A percentile compares a stretch with the other conserved stretches of the same genome.
Evolutionary conservation across 2,888 invertebrate genomes (phyloP).

Genomic region (Microctonus brassicae): DNA sequence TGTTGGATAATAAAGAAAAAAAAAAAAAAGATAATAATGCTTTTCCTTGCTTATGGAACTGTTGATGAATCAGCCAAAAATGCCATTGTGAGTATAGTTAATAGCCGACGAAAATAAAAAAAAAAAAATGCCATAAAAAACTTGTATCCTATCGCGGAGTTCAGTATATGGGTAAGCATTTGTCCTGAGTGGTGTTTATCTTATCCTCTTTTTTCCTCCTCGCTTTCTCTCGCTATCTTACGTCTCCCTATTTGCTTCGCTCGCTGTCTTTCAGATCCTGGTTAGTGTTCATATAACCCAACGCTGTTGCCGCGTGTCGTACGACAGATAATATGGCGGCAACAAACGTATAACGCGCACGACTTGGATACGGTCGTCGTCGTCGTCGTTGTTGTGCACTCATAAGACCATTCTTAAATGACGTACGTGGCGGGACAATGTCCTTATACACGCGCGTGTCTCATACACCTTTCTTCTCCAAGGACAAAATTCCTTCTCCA

Average conservation of each 20-base stretch:
- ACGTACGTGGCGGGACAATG: constrained; percentile 9
- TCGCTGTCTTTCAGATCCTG: constrained; percentile 37
- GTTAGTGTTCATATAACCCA: constrained; percentile 64
- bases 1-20: neutral
- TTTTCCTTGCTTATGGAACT: too few species aligned
- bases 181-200: constrained; percentile 61
- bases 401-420: constrained; percentile 7
- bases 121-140: neutral
- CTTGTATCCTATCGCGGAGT: constrained; percentile 54
- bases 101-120: neutral
- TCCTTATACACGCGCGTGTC: constrained; percentile 32
- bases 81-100: neutral
- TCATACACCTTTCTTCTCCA: constrained; percentile 1
- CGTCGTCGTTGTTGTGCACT: constrained; percentile 6
- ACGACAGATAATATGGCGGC: constrained; percentile 50
- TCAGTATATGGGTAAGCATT: constrained; percentile 56
- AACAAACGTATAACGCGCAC: too few species aligned
- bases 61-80: neutral
- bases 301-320: constrained; percentile 53
- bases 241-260: too few species aligned
- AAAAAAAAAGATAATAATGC: too few species aligned
- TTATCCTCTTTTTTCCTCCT: constrained; percentile 47
- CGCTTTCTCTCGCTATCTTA: neutral
- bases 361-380: constrained; percentile 28
- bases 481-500: neutral